phyloP scores from a whole-genome alignment of 2,113 vertebrate genomes.

The Cariama cristata region DNA sequence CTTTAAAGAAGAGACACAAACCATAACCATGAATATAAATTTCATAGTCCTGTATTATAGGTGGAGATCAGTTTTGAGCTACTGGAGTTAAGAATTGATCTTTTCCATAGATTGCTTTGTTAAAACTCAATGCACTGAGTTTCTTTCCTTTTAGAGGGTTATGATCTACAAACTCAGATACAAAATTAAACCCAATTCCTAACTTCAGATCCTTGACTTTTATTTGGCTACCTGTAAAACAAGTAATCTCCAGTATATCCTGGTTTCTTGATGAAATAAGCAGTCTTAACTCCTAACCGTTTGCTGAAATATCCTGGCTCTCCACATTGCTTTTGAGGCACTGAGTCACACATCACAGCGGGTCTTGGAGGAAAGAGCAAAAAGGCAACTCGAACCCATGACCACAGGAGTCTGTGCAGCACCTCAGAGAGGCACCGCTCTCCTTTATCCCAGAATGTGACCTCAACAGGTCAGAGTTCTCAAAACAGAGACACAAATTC shows the following conservation, averaged over 20 bases:
- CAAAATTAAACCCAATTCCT: neutral
- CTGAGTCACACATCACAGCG: accelerated
- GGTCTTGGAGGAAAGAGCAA: neutral
- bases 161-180: neutral
- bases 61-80: neutral
- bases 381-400: accelerated
- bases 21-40: neutral
- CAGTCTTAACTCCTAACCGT: neutral
- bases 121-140: neutral
- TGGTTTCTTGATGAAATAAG: neutral
- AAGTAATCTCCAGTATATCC: neutral
- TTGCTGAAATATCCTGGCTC: neutral
- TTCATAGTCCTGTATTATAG: neutral
- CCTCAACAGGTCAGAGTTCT: neutral
- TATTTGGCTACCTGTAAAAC: neutral
- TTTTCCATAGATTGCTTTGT: neutral
- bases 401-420: accelerated
- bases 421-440: neutral
- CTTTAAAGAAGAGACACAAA: neutral
- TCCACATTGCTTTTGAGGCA: neutral
- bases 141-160: neutral
- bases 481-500: neutral
- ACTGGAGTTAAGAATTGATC: neutral
- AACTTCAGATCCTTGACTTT: neutral
- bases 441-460: neutral